Base-by-base conservation (phyloP, 2,113 vertebrate genomes). In the Neodontobutis hainanensis region DNA sequence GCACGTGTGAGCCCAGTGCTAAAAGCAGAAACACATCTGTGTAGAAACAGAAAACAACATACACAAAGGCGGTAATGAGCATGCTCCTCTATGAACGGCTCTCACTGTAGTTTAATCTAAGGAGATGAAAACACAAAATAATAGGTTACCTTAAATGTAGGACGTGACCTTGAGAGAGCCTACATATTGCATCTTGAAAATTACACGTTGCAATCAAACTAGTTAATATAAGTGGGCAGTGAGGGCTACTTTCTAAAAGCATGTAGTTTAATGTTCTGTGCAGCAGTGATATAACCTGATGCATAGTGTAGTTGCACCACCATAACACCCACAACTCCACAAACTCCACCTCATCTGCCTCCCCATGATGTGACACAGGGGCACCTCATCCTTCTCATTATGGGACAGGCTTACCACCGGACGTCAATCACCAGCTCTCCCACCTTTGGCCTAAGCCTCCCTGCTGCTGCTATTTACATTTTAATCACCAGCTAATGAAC, bases 401-500 rank as follows among this genome's bases (percentile, higher is more conserved):
- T 48, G 72, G 72, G 81, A 73, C 11, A 35, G 73, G 47, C 63
- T 56, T 69, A 61, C 53, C 64, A 58, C 59, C 38, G 61, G 58
- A 70, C 59, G 35, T 61, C 61, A 60, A 44, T 68, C 72, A 55
- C 72, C 82, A 72, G 70, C 75, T 61, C 70, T 50, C 42, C 55
- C 69, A 66, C 81, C 68, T 69, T 35, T 6, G 84, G 56, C 36
- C 51, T 10, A 50, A 15, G n/a, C 14, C 48, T 36, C 34, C 55
- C 36, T 38, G 80, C 81, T 66, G 75, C 86, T 86, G 75, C 83
- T 81, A 61, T 81, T 77, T 87, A 69, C 71, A 81, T 76, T 70
- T 73, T 76, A 76, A 80, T 85, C 78, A 77, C 70, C 60, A 73
- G 81, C 75, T 85, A 83, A 86, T 63, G 40, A 75, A 63, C 60